Evolutionary conservation across 2,888 invertebrate species (phyloP).

Genomic region (Cephonodes hylas): DNA sequence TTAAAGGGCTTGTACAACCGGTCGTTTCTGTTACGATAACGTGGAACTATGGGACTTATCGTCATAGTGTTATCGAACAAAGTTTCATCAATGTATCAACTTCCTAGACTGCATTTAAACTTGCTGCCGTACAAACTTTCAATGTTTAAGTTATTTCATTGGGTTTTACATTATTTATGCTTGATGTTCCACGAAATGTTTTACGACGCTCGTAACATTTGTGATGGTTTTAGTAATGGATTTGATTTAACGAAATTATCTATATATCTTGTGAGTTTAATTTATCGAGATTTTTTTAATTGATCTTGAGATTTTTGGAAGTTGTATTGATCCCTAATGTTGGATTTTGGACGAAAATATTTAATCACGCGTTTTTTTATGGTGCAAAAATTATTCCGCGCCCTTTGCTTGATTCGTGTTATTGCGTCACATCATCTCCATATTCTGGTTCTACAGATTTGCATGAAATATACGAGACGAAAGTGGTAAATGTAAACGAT

Average conservation of each 20-base stretch:
- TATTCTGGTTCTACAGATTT: no score
- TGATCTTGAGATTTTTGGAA: no score
- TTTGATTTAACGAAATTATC: no score
- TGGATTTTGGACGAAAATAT: no score
- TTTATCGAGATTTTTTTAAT: no score
- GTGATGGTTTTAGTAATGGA: neutral
- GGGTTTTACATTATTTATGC: conserved; percentile 19
- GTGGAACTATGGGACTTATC: conserved; percentile 9
- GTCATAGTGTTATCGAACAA: conserved; percentile 24
- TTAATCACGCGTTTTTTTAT: no score
- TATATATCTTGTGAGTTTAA: no score
- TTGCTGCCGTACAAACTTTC: conserved; percentile 24
- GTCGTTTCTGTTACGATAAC: conserved; percentile 5
- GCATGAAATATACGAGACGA: neutral
- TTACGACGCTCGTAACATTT: neutral
- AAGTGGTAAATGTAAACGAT: neutral
- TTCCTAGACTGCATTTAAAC: conserved; percentile 26
- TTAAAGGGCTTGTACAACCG: conserved; percentile 5
- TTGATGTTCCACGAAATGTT: neutral
- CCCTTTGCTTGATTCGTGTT: no score
- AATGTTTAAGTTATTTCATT: conserved; percentile 31
- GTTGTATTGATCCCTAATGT: no score
- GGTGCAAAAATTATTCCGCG: no score
- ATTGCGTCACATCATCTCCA: no score
- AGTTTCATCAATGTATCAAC: conserved; percentile 26